These are phyloP conservation scores for Heliconius melpomene DNA, from an alignment of 1,140 invertebrate genomes.

Conservation along the genomic window DNA sequence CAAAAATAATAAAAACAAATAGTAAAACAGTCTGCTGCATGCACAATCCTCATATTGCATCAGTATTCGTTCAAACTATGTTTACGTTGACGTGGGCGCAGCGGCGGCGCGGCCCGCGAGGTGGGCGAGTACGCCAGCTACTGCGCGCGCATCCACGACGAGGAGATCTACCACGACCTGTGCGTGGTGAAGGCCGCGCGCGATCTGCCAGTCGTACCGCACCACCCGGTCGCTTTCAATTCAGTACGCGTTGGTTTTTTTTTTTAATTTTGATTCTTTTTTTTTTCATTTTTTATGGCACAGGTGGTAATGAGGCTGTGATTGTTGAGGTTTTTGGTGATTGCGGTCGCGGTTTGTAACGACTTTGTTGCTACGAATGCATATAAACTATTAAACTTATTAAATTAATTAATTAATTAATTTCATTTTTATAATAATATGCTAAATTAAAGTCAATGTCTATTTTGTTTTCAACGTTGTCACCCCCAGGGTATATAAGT, in stretches of 20 bases:
- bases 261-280: constrained; percentile 41
- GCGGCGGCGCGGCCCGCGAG: constrained; percentile 67
- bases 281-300: neutral
- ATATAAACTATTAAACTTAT: too few species aligned
- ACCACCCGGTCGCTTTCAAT: constrained; percentile 63
- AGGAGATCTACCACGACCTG: constrained; percentile 92
- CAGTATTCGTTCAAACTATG: constrained; percentile 7
- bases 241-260: constrained; percentile 66
- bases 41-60: neutral
- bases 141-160: constrained; percentile 86
- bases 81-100: constrained; percentile 48
- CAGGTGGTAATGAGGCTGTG: constrained; percentile 12
- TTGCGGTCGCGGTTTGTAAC: too few species aligned
- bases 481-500: constrained; percentile 6
- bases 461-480: neutral
- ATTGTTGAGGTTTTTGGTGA: neutral
- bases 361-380: too few species aligned
- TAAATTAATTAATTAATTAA: too few species aligned
- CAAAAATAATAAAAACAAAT: neutral
- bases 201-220: constrained; percentile 53
- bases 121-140: constrained; percentile 85
- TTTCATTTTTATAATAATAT: neutral
- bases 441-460: neutral
- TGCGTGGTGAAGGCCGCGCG: constrained; percentile 83
- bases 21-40: neutral